Percentiles rank a stretch among this genome's conserved stretches.
phyloP scores from a whole-genome alignment of 2,797 vertebrate genomes.

The Rhyacichthys aspro region DNA sequence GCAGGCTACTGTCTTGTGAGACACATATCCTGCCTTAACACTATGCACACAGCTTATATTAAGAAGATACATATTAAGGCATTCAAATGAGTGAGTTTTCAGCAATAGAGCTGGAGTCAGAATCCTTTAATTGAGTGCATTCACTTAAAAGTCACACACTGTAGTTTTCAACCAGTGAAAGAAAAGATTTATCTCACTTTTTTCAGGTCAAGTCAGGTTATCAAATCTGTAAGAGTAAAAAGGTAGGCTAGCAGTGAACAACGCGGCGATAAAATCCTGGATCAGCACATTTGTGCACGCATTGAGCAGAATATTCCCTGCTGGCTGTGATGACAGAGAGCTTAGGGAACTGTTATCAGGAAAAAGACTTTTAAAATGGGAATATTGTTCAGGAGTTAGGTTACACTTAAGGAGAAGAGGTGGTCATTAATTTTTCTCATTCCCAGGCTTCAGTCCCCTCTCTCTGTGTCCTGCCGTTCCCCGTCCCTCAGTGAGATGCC shows the following conservation, averaged over 20 bases:
- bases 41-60: no score
- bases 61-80: no score
- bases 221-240: neutral
- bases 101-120: no score
- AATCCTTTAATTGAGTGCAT: no score
- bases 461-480: constrained; percentile 78
- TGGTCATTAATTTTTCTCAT: neutral
- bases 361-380: constrained; percentile 1
- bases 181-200: no score
- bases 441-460: constrained; percentile 78
- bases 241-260: neutral
- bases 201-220: no score
- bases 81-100: no score
- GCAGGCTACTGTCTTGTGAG: no score
- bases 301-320: neutral
- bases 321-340: neutral
- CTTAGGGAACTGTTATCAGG: neutral
- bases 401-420: constrained; percentile 1
- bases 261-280: neutral
- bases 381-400: neutral
- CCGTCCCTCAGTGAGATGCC: constrained; percentile 82
- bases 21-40: no score
- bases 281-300: neutral
- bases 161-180: no score
- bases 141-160: no score